Conservation (phyloP, 2,797 vertebrate species). For the Poecile montanus region DNA sequence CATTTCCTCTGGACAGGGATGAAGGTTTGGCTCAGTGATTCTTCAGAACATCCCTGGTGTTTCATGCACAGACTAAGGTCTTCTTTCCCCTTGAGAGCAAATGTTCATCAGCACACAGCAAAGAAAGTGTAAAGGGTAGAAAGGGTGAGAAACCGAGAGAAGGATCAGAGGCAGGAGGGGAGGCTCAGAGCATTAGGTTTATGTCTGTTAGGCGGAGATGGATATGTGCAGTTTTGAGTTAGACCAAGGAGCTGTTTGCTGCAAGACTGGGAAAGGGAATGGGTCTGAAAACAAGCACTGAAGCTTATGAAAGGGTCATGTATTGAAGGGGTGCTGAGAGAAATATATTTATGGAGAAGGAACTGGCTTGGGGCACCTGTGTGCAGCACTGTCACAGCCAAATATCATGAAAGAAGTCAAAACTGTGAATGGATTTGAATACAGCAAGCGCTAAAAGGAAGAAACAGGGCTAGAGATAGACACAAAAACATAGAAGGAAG, state of each 20-base stretch:
- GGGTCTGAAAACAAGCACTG: constrained; percentile 40
- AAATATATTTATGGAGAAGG: neutral
- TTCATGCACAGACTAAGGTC: constrained; percentile 1
- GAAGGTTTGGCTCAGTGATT: neutral
- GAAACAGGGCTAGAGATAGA: neutral
- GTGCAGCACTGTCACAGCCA: neutral
- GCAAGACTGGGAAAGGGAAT: neutral
- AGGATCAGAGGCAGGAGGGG: neutral
- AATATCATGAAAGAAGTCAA: neutral
- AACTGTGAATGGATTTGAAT: neutral
- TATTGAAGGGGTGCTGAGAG: neutral
- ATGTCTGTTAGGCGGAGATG: constrained; percentile 29
- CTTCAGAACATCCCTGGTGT: constrained; percentile 17
- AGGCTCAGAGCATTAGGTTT: constrained; percentile 10
- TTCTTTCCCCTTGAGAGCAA: constrained; percentile 22
- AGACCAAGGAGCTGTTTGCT: neutral
- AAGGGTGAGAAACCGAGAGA: neutral
- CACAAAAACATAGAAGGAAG: neutral
- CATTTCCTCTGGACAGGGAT: constrained; percentile 8
- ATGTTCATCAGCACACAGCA: constrained; percentile 36
- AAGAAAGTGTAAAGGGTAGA: neutral
- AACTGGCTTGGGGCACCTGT: neutral
- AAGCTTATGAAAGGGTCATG: constrained; percentile 23
- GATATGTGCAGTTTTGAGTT: constrained; percentile 12
- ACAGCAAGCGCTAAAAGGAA: neutral